phyloP scores from a whole-genome alignment of 2,113 vertebrate species.

The Chauna torquata region DNA sequence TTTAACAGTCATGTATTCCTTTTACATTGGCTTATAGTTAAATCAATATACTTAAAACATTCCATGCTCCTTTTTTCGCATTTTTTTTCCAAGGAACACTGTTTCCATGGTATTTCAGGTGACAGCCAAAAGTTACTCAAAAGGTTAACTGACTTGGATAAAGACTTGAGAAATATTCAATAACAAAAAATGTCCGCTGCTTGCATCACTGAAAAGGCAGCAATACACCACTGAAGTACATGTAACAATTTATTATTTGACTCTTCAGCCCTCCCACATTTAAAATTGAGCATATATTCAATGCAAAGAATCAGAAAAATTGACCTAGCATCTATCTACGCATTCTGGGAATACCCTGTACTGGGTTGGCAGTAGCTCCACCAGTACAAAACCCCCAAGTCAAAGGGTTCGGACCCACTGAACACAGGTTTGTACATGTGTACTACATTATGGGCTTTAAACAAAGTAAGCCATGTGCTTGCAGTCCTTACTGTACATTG shows the following conservation, averaged over 20 bases:
- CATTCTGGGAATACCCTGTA: neutral
- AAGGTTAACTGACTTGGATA: neutral
- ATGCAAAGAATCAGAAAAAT: neutral
- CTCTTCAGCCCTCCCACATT: conserved; percentile 7
- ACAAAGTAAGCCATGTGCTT: neutral
- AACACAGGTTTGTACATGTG: neutral
- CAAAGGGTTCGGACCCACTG: neutral
- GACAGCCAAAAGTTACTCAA: neutral
- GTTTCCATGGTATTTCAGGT: conserved; percentile 8
- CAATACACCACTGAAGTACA: conserved; percentile 71
- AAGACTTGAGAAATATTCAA: neutral
- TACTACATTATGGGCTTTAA: neutral
- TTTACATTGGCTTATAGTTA: neutral
- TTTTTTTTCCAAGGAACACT: neutral
- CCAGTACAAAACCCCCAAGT: neutral
- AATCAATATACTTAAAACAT: neutral
- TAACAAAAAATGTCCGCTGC: neutral
- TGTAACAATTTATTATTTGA: conserved; percentile 5
- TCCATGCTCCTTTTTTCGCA: neutral
- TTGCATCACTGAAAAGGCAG: conserved; percentile 31
- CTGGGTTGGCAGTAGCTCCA: neutral
- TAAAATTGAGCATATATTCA: neutral
- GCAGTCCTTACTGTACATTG: neutral
- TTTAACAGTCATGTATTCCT: neutral
- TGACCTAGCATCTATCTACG: neutral